Conservation (phyloP, 2,888 invertebrate genomes). For the Diadegma fenestrale region DNA sequence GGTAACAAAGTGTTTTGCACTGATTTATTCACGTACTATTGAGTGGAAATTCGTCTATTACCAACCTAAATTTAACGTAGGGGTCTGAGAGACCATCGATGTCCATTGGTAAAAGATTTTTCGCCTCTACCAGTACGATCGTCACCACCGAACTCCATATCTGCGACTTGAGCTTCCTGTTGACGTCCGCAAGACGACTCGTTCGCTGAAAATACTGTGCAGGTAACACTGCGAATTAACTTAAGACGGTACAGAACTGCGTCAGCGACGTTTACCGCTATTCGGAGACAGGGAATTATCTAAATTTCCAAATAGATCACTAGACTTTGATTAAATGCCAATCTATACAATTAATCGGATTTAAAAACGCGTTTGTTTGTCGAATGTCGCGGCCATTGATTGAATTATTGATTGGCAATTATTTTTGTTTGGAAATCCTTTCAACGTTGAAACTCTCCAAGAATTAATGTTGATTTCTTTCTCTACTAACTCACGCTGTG, state of each 20-base stretch:
- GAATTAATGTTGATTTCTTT: neutral
- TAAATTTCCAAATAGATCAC: no score
- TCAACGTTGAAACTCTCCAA: neutral
- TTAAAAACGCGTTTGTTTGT: neutral
- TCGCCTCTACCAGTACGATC: constrained; percentile 98
- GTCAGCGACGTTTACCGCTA: constrained; percentile 31
- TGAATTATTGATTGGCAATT: neutral
- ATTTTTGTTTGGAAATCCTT: neutral
- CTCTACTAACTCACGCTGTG: neutral
- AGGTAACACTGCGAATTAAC: constrained; percentile 68
- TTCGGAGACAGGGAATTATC: constrained; percentile 72
- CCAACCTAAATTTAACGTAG: constrained; percentile 97
- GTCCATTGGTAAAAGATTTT: constrained; percentile 94
- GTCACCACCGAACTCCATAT: constrained; percentile 99
- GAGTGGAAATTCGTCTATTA: constrained; percentile 13
- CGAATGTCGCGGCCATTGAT: neutral
- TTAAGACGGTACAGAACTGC: constrained; percentile 61
- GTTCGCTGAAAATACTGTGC: constrained; percentile 92
- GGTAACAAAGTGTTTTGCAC: neutral
- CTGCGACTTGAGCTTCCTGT: constrained; percentile 95
- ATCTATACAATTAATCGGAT: no score
- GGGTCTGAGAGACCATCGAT: constrained; percentile 96
- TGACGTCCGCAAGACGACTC: constrained; percentile 92
- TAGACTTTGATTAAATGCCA: no score
- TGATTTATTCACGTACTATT: neutral